phyloP scores from a whole-genome alignment of 2,113 vertebrate genomes.

The Petroica traversi region DNA sequence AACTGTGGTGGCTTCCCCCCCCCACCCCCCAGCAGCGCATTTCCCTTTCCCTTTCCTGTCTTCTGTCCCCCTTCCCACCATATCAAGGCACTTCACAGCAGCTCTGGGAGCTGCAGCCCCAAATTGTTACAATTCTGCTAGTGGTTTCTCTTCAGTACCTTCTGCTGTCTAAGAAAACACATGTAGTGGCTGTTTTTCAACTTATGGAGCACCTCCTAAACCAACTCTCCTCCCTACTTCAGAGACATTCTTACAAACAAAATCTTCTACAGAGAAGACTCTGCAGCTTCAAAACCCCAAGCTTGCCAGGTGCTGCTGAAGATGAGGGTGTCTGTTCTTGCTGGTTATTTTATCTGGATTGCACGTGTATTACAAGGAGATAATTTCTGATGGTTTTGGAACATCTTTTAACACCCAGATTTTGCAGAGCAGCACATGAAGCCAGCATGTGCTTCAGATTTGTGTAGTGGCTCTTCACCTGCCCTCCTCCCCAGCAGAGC shows the following conservation, averaged over 20 bases:
- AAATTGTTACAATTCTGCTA: not conserved
- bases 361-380: fast-evolving
- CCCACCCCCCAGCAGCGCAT: fast-evolving
- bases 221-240: not conserved
- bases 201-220: not conserved
- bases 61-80: not conserved
- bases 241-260: not conserved
- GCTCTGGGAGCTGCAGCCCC: not conserved
- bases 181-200: not conserved
- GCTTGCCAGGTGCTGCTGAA: not conserved
- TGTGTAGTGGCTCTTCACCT: not conserved
- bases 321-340: not conserved
- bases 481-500: not conserved
- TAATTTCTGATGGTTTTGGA: not conserved
- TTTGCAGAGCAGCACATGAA: not conserved
- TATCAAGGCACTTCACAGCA: not conserved
- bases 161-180: not conserved
- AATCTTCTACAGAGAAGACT: not conserved
- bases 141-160: not conserved
- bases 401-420: not conserved
- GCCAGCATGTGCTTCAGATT: not conserved
- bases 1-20: not conserved
- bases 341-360: not conserved
- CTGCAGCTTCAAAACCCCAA: not conserved
- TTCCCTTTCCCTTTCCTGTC: not conserved